Evolutionary conservation across 2,113 vertebrate species (phyloP).

Genomic region (Pterocles orientalis): DNA sequence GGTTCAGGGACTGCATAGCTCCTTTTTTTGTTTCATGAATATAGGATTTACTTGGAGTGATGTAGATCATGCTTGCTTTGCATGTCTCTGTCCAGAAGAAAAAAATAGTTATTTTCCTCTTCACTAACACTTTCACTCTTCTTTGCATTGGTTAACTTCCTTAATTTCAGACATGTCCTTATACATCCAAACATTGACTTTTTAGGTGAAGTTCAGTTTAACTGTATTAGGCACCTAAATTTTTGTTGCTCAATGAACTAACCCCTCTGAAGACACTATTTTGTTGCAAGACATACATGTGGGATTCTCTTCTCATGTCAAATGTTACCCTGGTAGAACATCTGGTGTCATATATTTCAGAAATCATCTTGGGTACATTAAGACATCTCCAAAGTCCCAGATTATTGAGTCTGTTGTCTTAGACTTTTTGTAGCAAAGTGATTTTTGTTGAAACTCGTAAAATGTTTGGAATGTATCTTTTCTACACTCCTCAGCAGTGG

Average conservation of each 20-base stretch:
- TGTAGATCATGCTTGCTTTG: neutral
- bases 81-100: neutral
- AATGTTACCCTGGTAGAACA: neutral
- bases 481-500: neutral
- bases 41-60: neutral
- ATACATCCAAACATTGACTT: neutral
- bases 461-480: neutral
- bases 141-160: neutral
- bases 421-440: neutral
- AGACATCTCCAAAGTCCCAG: neutral
- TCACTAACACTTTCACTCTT: neutral
- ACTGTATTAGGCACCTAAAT: neutral
- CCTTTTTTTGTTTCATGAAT: neutral
- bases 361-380: neutral
- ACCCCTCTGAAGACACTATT: neutral
- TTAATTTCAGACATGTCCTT: neutral
- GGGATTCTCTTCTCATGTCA: neutral
- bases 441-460: neutral
- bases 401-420: neutral
- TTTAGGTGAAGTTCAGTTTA: neutral
- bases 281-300: neutral
- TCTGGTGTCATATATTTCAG: neutral
- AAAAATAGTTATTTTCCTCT: neutral
- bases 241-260: neutral
- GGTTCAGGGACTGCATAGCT: neutral